phyloP scores from a whole-genome alignment of 1,140 invertebrate species.

The Drosophila nannoptera region DNA sequence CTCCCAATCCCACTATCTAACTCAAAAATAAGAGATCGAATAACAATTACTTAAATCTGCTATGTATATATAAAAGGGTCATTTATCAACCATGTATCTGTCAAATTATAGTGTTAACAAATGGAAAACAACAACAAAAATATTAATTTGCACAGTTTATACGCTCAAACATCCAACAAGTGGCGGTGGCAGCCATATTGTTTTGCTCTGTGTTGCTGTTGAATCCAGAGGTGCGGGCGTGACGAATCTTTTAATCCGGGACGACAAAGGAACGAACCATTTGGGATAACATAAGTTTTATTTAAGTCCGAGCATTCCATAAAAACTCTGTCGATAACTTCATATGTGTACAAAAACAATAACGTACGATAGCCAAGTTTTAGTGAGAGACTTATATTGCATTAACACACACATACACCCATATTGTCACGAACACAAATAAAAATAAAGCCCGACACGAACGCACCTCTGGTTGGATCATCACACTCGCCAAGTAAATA shows the following conservation, averaged over 20 bases:
- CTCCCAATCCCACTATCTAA: too few species aligned
- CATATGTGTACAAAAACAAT: background rate
- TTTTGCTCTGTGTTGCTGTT: slow-evolving; percentile 48
- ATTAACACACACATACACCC: slow-evolving; percentile 4
- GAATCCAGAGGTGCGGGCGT: slow-evolving; percentile 46
- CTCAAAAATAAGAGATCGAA: too few species aligned
- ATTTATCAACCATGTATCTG: too few species aligned
- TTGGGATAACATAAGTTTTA: slow-evolving; percentile 17
- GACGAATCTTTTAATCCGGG: slow-evolving; percentile 37
- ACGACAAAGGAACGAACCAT: slow-evolving; percentile 13
- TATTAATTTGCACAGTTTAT: slow-evolving; percentile 32
- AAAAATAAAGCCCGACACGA: slow-evolving; percentile 38
- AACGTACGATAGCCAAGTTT: background rate
- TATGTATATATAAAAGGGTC: background rate
- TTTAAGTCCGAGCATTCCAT: slow-evolving; percentile 1
- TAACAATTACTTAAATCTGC: too few species aligned
- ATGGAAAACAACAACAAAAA: slow-evolving; percentile 11
- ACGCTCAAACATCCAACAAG: slow-evolving; percentile 64
- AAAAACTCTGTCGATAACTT: background rate
- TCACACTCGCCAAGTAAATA: slow-evolving; percentile 44
- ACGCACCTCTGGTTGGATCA: slow-evolving; percentile 47
- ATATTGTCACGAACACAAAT: slow-evolving; percentile 36
- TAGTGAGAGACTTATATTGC: slow-evolving; percentile 11
- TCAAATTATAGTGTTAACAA: slow-evolving; percentile 7
- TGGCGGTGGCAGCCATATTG: slow-evolving; percentile 67